Evolutionary conservation across 2,888 invertebrate species (phyloP).

Genomic region (Caenorhabditis sp.): DNA sequence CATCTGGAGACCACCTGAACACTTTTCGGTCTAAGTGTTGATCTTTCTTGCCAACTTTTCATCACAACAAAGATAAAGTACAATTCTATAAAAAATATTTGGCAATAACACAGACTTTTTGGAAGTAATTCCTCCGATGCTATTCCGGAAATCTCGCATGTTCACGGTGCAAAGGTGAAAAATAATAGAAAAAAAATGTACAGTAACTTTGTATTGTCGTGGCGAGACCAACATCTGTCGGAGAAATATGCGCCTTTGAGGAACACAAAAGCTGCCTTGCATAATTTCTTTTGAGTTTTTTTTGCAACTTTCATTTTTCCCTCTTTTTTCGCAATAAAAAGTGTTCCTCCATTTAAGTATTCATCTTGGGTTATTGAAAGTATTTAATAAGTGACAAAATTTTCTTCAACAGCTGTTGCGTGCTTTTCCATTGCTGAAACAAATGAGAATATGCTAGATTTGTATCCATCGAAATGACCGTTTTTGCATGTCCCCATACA

Average conservation of each 20-base stretch:
- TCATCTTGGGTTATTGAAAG: too few relatives aligned
- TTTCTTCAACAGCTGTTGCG: background rate
- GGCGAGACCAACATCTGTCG: background rate
- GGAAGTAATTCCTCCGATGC: too few relatives aligned
- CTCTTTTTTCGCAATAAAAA: background rate
- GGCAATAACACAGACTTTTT: too few relatives aligned
- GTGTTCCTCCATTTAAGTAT: too few relatives aligned
- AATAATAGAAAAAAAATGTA: too few relatives aligned
- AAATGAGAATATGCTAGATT: too few relatives aligned
- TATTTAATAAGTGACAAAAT: too few relatives aligned
- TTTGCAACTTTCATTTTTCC: background rate
- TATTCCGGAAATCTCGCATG: too few relatives aligned
- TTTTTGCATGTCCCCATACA: background rate
- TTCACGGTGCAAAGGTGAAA: too few relatives aligned
- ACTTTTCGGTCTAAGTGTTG: conserved; percentile 13
- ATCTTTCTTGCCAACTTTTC: background rate
- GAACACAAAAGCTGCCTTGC: too few relatives aligned
- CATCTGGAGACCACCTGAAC: background rate
- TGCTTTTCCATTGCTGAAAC: too few relatives aligned
- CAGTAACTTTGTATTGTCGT: background rate
- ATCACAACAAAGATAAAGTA: conserved; percentile 10
- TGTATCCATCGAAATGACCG: background rate
- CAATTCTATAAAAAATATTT: background rate
- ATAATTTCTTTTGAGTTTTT: background rate
- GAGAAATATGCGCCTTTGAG: background rate